These are phyloP conservation scores for Anoplopoma fimbria DNA, from an alignment of 2,113 vertebrate genomes.

Conservation along the genomic window DNA sequence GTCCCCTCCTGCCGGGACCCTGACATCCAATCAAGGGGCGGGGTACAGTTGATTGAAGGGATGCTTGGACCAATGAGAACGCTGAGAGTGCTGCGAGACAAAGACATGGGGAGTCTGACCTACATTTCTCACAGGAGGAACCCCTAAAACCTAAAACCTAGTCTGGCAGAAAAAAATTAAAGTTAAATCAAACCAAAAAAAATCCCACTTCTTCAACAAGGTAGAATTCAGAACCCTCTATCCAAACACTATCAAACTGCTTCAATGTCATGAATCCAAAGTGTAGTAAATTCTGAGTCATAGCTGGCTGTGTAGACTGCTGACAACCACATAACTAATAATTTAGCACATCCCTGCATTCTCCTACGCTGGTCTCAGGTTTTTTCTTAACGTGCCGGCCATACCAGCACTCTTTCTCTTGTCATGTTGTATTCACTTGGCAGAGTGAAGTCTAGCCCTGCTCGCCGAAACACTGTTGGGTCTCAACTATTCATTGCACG, in stretches of 20 bases:
- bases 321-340: constrained; percentile 15
- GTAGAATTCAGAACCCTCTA: neutral
- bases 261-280: neutral
- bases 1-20: constrained; percentile 14
- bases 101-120: constrained; percentile 66
- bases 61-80: constrained; percentile 11
- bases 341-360: constrained; percentile 9
- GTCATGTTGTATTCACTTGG: constrained; percentile 14
- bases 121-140: constrained; percentile 61
- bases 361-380: neutral
- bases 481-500: constrained; percentile 35
- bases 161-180: neutral
- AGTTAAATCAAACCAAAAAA: neutral
- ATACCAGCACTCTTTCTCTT: constrained; percentile 40
- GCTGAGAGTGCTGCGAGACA: constrained; percentile 6
- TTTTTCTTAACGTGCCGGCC: neutral
- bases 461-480: constrained; percentile 14
- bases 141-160: neutral
- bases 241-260: neutral
- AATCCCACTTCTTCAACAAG: neutral
- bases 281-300: neutral
- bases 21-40: constrained; percentile 1
- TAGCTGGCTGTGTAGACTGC: neutral
- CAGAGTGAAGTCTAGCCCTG: neutral
- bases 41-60: constrained; percentile 1